Base-by-base conservation (phyloP, 1,140 invertebrate genomes). In the Dreissena polymorpha region DNA sequence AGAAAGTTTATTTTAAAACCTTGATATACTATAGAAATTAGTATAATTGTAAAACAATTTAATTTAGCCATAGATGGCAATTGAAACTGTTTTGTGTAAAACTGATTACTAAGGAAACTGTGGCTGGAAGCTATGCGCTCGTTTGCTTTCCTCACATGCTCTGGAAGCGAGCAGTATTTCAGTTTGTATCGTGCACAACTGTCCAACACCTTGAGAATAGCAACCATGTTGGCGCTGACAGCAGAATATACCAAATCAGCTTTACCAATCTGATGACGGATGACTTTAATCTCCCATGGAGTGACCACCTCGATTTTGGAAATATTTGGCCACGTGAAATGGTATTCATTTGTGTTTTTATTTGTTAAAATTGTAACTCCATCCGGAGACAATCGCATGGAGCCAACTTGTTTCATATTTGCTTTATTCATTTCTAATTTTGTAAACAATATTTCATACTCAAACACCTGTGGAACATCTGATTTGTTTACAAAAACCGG, bases 241-340 rank as follows among this genome's bases (percentile, higher is more conserved):
- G 84, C 27, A 55, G 53, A 50, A 55, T 84, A 87, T 13, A 25
- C 55, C 18, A 87, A 18, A 53, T 87, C 86, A 21, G 86, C 57
- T 71, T 74, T 49, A 10, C 86, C 86, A 14, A 86, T 78, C 21
- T 70, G 68, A 39, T 72, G 65, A n/a, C 77, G 55, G 2, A 72
- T 82, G 6, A 84, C 27, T 23, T 80, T 68, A n/a, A 87, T 39
- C 63, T 87, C 86, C 81, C 81, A 87, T 0, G 86, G 86, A n/a
- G 64, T 86, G 1, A 83, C 53, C 14, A 86, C 78, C n/a, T 69
- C 51, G 29, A 87, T 68, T 49, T 72, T 50, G 8, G 86, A 87
- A 16, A 87, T 60, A 64, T 84, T 64, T n/a, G 29, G 18, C 86
- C 85, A 87, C 29, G 21, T 51, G 49, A 74, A 84, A 73, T 86